A percentile compares a stretch with the other conserved stretches of the same genome.
phyloP scores from a whole-genome alignment of 1,140 invertebrate species.

The Tigriopus japonicus region DNA sequence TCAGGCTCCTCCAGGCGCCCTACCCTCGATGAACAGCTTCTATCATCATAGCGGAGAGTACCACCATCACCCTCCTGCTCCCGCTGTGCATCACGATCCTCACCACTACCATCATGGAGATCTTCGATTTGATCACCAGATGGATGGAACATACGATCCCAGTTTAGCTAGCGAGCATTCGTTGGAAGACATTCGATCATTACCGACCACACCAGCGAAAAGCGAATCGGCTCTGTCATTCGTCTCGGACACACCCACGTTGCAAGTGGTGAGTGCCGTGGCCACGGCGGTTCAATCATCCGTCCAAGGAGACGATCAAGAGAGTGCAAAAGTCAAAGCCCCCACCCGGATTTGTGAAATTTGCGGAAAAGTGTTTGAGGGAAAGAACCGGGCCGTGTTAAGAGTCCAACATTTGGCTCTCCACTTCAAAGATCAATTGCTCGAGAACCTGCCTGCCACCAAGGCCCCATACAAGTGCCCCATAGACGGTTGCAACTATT shows the following conservation, averaged over 20 bases:
- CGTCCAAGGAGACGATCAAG: background rate
- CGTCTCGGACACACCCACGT: too few species aligned
- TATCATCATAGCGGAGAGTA: too few species aligned
- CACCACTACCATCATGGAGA: background rate
- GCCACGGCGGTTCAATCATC: background rate
- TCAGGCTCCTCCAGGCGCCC: too few species aligned
- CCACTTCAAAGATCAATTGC: constrained; percentile 13
- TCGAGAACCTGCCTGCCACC: background rate
- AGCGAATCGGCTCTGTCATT: background rate
- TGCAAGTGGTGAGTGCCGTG: background rate
- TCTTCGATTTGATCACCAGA: constrained; percentile 7
- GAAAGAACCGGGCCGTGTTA: constrained; percentile 12
- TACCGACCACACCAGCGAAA: constrained; percentile 4
- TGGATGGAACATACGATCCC: constrained; percentile 14
- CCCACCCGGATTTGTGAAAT: constrained; percentile 8
- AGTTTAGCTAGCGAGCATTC: background rate
- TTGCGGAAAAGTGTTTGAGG: constrained; percentile 11
- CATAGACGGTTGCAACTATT: constrained; percentile 8
- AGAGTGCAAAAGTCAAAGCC: background rate
- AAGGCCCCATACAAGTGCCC: constrained; percentile 10
- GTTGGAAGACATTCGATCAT: background rate
- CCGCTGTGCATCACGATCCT: too few species aligned
- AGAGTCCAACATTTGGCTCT: constrained; percentile 9
- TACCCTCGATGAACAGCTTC: too few species aligned
- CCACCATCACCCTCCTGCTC: too few species aligned